phyloP scores from a whole-genome alignment of 2,888 invertebrate genomes.

The Pilophorus perplexus region DNA sequence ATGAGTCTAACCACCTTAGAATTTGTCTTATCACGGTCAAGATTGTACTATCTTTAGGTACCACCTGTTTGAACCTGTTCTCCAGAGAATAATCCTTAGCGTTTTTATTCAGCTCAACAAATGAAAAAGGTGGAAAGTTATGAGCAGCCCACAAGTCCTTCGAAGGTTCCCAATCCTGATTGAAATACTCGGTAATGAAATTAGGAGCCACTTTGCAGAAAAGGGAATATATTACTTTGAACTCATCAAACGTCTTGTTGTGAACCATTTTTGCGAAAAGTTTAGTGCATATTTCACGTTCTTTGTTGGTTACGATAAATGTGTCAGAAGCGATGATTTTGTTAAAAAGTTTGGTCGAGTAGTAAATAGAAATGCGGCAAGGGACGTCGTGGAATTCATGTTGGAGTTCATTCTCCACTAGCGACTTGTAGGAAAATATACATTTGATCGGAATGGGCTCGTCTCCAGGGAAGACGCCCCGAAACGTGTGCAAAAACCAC shows the following conservation, averaged over 20 bases:
- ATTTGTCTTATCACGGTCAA: conserved; percentile 29
- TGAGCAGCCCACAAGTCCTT: conserved; percentile 24
- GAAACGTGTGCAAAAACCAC: conserved; percentile 31
- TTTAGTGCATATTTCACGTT: conserved; percentile 30
- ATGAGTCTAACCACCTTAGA: conserved; percentile 10
- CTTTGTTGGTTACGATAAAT: conserved; percentile 30
- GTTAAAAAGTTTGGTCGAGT: conserved; percentile 16
- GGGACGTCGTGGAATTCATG: conserved; percentile 20
- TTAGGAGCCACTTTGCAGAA: conserved; percentile 32
- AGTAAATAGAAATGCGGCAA: conserved; percentile 18
- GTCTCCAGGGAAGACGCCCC: conserved; percentile 10
- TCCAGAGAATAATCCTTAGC: conserved; percentile 21
- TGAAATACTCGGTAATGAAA: conserved; percentile 28
- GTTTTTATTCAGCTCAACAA: conserved; percentile 24
- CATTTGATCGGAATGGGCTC: conserved; percentile 25
- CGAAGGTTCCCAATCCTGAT: conserved; percentile 26
- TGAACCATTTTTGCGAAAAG: conserved; percentile 29
- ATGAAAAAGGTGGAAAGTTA: conserved; percentile 19
- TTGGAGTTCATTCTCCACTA: conserved; percentile 28
- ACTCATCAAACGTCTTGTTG: conserved; percentile 31
- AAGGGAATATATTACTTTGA: conserved; percentile 21
- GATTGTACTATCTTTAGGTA: conserved; percentile 33
- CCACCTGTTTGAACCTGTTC: conserved; percentile 24
- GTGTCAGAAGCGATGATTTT: conserved; percentile 16
- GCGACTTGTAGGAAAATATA: conserved; percentile 24